Evolutionary conservation across 1,140 invertebrate genomes (phyloP).

Genomic region (Pemphigus obesinymphae): DNA sequence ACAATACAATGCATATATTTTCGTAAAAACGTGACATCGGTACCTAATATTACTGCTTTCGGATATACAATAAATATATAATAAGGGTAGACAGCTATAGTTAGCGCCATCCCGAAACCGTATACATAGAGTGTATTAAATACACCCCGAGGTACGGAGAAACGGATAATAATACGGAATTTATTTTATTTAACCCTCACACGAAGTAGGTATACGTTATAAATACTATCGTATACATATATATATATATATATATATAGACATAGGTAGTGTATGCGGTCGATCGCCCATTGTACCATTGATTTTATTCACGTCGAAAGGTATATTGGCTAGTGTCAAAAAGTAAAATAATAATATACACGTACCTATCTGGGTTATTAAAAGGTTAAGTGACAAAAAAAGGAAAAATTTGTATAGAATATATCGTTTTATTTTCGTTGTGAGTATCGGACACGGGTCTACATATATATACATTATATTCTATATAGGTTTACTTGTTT

Average conservation of each 20-base stretch:
- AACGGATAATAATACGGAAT: background rate
- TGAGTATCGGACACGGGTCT: too few relatives aligned
- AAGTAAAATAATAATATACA: background rate
- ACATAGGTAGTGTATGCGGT: background rate
- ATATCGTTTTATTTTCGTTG: background rate
- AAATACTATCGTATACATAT: too few relatives aligned
- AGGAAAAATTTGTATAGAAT: background rate
- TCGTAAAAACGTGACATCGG: too few relatives aligned
- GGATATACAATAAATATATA: too few relatives aligned
- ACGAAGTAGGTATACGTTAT: too few relatives aligned
- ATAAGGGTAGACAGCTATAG: background rate
- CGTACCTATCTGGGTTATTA: background rate
- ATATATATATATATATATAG: too few relatives aligned
- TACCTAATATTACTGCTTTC: too few relatives aligned
- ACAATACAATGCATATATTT: too few relatives aligned
- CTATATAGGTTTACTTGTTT: too few relatives aligned
- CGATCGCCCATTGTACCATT: background rate
- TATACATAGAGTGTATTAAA: background rate
- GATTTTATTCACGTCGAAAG: background rate
- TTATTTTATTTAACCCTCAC: background rate
- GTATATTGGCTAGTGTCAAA: background rate
- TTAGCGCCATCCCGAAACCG: background rate
- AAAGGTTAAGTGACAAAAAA: background rate
- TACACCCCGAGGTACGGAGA: background rate
- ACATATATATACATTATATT: too few relatives aligned